A percentile compares a stretch with the other conserved stretches of the same genome.
Evolutionary conservation across 2,797 vertebrate species (phyloP).

Genomic region (Parauchenoglanis ngamensis): DNA sequence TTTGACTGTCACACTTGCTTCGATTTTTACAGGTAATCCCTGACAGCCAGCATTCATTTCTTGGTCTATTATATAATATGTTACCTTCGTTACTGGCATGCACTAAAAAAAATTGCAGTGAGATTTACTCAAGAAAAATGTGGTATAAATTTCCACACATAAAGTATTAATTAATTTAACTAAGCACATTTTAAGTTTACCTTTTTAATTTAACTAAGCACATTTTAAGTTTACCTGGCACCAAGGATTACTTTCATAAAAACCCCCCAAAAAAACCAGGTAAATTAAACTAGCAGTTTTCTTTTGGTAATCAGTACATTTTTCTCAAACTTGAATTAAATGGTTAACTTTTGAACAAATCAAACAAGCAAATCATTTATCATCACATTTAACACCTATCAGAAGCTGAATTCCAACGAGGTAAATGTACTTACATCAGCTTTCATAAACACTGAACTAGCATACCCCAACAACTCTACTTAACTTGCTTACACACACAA

Average conservation of each 20-base stretch:
- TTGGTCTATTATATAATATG: background rate
- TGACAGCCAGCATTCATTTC: background rate
- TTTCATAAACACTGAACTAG: background rate
- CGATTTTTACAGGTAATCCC: background rate
- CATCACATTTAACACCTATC: no score
- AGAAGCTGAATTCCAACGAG: no score
- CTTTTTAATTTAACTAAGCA: background rate
- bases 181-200: background rate
- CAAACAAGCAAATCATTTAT: no score
- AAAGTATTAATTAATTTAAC: background rate
- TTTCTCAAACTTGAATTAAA: background rate
- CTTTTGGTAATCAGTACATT: no score
- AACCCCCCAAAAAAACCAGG: background rate
- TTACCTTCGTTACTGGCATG: background rate
- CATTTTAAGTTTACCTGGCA: background rate
- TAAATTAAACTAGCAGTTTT: no score
- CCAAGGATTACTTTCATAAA: background rate
- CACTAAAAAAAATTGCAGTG: background rate
- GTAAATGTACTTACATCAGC: no score
- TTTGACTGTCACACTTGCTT: background rate
- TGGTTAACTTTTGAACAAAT: background rate
- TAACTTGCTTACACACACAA: background rate
- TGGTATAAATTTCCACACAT: background rate
- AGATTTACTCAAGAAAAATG: background rate
- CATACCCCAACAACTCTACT: background rate